phyloP scores from a whole-genome alignment of 2,113 vertebrate genomes.

The Pyxicephalus adspersus region DNA sequence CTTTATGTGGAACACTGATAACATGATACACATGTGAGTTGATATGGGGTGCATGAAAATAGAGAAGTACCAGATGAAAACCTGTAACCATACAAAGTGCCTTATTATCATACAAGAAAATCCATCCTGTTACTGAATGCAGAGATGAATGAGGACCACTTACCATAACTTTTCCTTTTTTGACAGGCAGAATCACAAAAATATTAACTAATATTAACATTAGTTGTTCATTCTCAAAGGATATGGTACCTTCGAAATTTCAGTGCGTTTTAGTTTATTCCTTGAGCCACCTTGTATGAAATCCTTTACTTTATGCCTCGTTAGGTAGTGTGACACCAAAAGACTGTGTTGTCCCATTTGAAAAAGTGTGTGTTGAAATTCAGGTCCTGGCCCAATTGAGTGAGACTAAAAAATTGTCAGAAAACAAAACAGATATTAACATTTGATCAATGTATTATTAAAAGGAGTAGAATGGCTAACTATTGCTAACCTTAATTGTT shows the following conservation, averaged over 20 bases:
- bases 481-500: no score
- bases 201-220: neutral
- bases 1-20: no score
- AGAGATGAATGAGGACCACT: no score
- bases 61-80: no score
- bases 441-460: no score
- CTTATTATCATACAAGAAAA: no score
- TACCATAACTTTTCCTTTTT: no score
- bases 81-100: no score
- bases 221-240: slow-evolving; percentile 59
- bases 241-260: slow-evolving; percentile 64
- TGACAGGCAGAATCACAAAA: neutral
- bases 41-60: no score
- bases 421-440: neutral
- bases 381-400: slow-evolving; percentile 58
- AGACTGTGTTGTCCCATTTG: slow-evolving; percentile 62
- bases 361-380: slow-evolving; percentile 62
- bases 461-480: no score
- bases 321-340: slow-evolving; percentile 64
- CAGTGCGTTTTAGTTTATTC: slow-evolving; percentile 55
- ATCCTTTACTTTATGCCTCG: slow-evolving; percentile 46
- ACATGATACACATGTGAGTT: no score
- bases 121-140: no score
- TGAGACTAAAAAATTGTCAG: slow-evolving; percentile 59
- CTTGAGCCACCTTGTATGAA: slow-evolving; percentile 34